A percentile compares a stretch with the other conserved stretches of the same genome.
Evolutionary conservation across 2,888 invertebrate species (phyloP).

Genomic region (Coremacera marginata): DNA sequence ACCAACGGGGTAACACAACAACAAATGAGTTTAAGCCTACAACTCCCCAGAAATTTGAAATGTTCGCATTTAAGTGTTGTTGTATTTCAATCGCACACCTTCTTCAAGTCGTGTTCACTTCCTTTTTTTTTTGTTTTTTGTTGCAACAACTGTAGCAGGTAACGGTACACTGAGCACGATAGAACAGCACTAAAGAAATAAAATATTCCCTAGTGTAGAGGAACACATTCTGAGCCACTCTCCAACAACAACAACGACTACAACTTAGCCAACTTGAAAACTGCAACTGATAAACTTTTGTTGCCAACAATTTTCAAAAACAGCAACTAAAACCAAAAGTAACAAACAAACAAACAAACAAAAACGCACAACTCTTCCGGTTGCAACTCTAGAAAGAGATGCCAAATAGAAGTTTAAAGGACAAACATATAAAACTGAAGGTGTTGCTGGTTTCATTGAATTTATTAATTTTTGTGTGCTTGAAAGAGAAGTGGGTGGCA

Average conservation of each 20-base stretch:
- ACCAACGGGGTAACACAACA: neutral
- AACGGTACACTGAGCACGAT: neutral
- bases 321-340: neutral
- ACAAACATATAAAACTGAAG: neutral
- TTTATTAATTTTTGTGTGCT: neutral
- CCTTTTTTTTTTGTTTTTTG: no score
- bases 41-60: constrained; percentile 22
- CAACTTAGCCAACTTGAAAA: neutral
- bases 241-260: neutral
- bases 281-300: constrained; percentile 33
- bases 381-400: neutral
- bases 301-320: constrained; percentile 14
- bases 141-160: constrained; percentile 3
- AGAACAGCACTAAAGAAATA: constrained; percentile 22
- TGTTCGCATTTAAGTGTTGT: neutral
- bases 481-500: no score
- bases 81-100: neutral
- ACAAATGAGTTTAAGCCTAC: constrained; percentile 19
- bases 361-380: neutral
- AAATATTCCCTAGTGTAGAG: neutral
- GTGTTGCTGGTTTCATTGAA: neutral
- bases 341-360: neutral
- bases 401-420: neutral
- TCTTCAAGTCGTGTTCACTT: neutral
- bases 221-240: neutral